Conservation (phyloP, 2,888 invertebrate species). For the Pinctada fucata region DNA sequence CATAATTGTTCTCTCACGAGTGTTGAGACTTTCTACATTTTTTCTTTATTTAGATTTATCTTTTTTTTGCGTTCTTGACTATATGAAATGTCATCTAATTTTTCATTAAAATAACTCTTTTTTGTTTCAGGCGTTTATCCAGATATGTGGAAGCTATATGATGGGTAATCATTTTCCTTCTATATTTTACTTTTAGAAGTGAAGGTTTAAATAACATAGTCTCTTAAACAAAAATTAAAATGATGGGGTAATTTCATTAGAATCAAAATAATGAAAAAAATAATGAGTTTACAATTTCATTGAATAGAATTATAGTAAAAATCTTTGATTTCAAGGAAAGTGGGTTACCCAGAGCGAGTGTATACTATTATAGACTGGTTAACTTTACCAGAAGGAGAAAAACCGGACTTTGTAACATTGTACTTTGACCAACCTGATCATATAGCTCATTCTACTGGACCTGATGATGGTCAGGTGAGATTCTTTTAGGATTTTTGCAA, state of each 20-base stretch:
- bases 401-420: slow-evolving; percentile 66
- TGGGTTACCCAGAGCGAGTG: slow-evolving; percentile 59
- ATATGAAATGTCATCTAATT: neutral
- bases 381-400: slow-evolving; percentile 56
- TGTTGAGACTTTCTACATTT: neutral
- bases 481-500: neutral
- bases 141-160: slow-evolving; percentile 51
- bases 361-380: slow-evolving; percentile 64
- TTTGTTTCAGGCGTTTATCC: slow-evolving; percentile 54
- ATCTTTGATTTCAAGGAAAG: slow-evolving; percentile 36
- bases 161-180: slow-evolving; percentile 45
- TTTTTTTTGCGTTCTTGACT: neutral
- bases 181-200: neutral
- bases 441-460: slow-evolving; percentile 68
- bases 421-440: slow-evolving; percentile 73
- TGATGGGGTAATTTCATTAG: too few species aligned
- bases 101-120: slow-evolving; percentile 12
- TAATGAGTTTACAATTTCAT: too few species aligned
- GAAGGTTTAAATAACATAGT: too few species aligned
- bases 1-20: neutral
- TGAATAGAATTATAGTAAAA: neutral
- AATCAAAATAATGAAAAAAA: too few species aligned
- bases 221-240: too few species aligned
- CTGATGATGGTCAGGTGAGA: slow-evolving; percentile 61
- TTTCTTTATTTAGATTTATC: neutral